A percentile compares a stretch with the other conserved stretches of the same genome.
phyloP scores from a whole-genome alignment of 2,888 invertebrate species.

The Alcis repandata region DNA sequence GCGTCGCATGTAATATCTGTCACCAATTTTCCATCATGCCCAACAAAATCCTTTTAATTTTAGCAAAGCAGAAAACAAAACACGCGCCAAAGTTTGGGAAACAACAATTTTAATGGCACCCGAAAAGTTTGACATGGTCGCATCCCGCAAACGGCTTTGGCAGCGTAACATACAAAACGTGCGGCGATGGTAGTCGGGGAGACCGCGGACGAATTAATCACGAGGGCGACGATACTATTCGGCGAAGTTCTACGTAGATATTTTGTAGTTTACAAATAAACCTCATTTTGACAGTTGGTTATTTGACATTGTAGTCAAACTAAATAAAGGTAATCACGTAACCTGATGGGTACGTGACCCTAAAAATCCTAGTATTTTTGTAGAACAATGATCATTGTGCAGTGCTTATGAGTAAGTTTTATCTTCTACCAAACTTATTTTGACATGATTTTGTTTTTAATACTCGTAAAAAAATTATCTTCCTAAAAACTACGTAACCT shows the following conservation, averaged over 20 bases:
- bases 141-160: constrained; percentile 35
- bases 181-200: constrained; percentile 9
- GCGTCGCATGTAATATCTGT: neutral
- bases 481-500: too few species aligned
- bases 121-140: constrained; percentile 36
- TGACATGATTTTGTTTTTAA: neutral
- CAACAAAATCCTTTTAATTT: constrained; percentile 35
- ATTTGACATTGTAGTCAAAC: too few species aligned
- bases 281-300: too few species aligned
- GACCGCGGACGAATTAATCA: neutral
- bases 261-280: too few species aligned
- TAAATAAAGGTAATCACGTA: too few species aligned
- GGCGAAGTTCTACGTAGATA: too few species aligned
- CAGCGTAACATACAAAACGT: constrained; percentile 29
- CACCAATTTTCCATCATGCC: constrained; percentile 1
- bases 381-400: too few species aligned
- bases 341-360: too few species aligned
- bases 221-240: neutral
- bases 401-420: too few species aligned
- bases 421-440: neutral
- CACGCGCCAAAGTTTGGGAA: constrained; percentile 27
- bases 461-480: constrained; percentile 4
- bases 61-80: constrained; percentile 28
- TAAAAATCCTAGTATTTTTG: too few species aligned
- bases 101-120: constrained; percentile 38